phyloP scores from a whole-genome alignment of 2,888 invertebrate species.

The Anthophora plumipes region DNA sequence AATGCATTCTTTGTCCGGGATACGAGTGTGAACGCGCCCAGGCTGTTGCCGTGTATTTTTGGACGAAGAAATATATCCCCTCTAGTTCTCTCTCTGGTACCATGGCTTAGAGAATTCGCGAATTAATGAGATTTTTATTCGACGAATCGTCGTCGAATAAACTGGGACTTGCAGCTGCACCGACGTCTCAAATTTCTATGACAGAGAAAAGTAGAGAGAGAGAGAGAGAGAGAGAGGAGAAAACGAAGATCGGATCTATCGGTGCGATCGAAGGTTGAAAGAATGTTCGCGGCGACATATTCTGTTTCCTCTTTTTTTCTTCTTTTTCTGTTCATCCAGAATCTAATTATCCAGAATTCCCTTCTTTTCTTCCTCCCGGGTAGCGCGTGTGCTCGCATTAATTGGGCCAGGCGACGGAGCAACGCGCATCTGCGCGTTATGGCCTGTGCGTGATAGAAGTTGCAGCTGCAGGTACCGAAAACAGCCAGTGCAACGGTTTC shows the following conservation, averaged over 20 bases:
- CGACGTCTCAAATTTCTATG: neutral
- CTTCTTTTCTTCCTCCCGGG: constrained; percentile 67
- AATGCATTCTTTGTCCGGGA: constrained; percentile 70
- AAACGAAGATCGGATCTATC: constrained; percentile 26
- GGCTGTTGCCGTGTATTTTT: constrained; percentile 29
- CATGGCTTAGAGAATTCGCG: too few relatives aligned
- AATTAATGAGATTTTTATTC: too few relatives aligned
- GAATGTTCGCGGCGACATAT: too few relatives aligned
- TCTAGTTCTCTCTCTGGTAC: too few relatives aligned
- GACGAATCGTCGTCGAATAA: too few relatives aligned
- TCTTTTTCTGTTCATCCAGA: constrained; percentile 54
- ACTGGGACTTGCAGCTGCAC: constrained; percentile 35
- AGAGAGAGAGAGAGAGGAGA: too few relatives aligned
- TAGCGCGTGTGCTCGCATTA: constrained; percentile 72
- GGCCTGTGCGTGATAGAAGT: constrained; percentile 66
- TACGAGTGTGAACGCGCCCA: constrained; percentile 19
- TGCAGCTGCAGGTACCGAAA: constrained; percentile 77
- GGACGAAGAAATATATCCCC: neutral
- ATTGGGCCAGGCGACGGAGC: constrained; percentile 54
- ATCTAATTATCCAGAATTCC: constrained; percentile 68
- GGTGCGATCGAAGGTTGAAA: too few relatives aligned
- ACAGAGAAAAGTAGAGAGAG: too few relatives aligned
- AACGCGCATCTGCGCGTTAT: constrained; percentile 65
- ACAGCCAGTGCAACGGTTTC: constrained; percentile 80
- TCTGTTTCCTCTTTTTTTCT: too few relatives aligned